Evolutionary conservation across 1,140 invertebrate genomes (phyloP).

Genomic region (Phthorimaea operculella): DNA sequence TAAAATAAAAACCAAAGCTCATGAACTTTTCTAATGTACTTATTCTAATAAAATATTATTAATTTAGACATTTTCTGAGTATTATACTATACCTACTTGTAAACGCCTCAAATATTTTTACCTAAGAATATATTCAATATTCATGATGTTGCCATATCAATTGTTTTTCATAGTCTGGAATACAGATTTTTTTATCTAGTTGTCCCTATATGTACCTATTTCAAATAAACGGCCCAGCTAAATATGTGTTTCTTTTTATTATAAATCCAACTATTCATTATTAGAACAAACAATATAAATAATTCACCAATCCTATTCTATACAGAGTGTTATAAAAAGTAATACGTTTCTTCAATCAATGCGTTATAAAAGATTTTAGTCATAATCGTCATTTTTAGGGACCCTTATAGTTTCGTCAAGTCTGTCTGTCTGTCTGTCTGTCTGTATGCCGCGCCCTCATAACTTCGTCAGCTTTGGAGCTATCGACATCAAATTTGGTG

Average conservation of each 20-base stretch:
- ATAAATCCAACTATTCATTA: too few species aligned
- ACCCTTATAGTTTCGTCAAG: too few species aligned
- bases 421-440: too few species aligned
- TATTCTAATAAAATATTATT: constrained; percentile 15
- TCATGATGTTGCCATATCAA: constrained; percentile 57
- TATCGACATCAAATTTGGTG: too few species aligned
- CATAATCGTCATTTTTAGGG: too few species aligned
- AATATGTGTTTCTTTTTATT: constrained; percentile 23
- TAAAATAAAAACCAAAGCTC: constrained; percentile 11
- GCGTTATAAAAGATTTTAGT: too few species aligned
- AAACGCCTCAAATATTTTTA: constrained; percentile 29
- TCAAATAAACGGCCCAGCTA: constrained; percentile 56
- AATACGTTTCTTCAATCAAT: too few species aligned
- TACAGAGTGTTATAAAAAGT: too few species aligned
- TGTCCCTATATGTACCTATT: constrained; percentile 46
- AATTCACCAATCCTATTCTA: too few species aligned
- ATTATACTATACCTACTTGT: constrained; percentile 23
- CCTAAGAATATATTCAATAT: constrained; percentile 29
- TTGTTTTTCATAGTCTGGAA: constrained; percentile 57
- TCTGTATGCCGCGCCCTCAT: too few species aligned
- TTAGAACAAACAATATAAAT: too few species aligned
- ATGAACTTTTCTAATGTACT: constrained; percentile 10
- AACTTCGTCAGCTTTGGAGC: too few species aligned
- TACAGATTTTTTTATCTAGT: constrained; percentile 58
- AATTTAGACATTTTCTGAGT: constrained; percentile 27